These are phyloP conservation scores for Corvus hawaiiensis DNA, from an alignment of 2,113 vertebrate species.

Conservation along the genomic window DNA sequence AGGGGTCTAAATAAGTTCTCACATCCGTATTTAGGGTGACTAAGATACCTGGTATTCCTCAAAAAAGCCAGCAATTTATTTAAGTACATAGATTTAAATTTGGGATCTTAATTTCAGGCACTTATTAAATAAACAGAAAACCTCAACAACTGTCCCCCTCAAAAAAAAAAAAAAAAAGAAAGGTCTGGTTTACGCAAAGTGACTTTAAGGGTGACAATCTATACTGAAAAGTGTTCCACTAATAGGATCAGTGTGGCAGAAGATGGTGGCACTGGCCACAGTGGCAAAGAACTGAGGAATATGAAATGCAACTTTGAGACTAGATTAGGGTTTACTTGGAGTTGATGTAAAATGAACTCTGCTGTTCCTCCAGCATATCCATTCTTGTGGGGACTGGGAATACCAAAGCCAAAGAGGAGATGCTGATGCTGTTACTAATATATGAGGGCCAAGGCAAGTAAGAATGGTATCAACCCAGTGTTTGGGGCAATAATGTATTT, in stretches of 20 bases:
- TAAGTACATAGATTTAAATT: background rate
- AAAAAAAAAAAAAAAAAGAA: background rate
- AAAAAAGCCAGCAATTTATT: background rate
- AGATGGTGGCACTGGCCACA: background rate
- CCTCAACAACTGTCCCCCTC: fast-evolving
- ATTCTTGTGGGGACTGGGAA: background rate
- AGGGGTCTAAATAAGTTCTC: background rate
- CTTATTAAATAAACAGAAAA: background rate
- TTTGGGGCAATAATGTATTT: background rate
- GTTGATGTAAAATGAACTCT: fast-evolving
- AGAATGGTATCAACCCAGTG: fast-evolving
- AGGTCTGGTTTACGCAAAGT: background rate
- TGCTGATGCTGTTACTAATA: background rate
- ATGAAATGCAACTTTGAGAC: background rate
- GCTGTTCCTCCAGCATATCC: background rate
- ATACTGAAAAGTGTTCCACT: background rate
- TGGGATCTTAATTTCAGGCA: background rate
- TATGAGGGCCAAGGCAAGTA: background rate
- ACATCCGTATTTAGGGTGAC: background rate
- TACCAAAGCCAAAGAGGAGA: background rate
- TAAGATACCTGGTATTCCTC: background rate
- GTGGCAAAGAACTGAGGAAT: background rate
- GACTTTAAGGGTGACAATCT: background rate
- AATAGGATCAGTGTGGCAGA: background rate
- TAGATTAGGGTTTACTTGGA: background rate